phyloP scores from a whole-genome alignment of 2,888 invertebrate species.

The Merodon equestris region DNA sequence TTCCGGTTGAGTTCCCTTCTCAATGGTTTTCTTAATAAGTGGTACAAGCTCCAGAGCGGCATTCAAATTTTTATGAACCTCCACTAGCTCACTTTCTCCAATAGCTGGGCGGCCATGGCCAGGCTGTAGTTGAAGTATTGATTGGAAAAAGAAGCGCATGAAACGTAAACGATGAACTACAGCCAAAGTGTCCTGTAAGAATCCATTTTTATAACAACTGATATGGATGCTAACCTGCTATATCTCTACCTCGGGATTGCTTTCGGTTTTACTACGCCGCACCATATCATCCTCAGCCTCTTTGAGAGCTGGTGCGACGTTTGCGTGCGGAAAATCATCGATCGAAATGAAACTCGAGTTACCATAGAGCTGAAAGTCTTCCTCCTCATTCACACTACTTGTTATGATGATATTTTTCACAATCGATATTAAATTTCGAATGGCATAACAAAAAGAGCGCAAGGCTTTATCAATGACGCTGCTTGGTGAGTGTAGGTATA shows the following conservation, averaged over 20 bases:
- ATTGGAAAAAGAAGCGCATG: slow-evolving; percentile 91
- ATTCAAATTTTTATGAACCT: slow-evolving; percentile 89
- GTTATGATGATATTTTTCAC: slow-evolving; percentile 93
- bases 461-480: slow-evolving; percentile 89
- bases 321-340: slow-evolving; percentile 89
- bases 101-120: slow-evolving; percentile 78
- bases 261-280: slow-evolving; percentile 81
- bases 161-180: slow-evolving; percentile 91
- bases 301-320: slow-evolving; percentile 89
- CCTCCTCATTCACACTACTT: slow-evolving; percentile 94
- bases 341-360: slow-evolving; percentile 89
- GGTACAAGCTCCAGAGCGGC: slow-evolving; percentile 91
- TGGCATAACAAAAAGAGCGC: slow-evolving; percentile 91
- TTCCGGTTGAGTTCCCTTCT: slow-evolving; percentile 86
- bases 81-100: slow-evolving; percentile 80
- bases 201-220: too few relatives aligned
- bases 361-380: slow-evolving; percentile 95
- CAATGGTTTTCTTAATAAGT: slow-evolving; percentile 87
- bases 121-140: slow-evolving; percentile 80
- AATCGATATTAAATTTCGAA: slow-evolving; percentile 93
- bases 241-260: slow-evolving; percentile 80
- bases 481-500: slow-evolving; percentile 95
- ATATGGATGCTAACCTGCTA: too few relatives aligned
- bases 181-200: slow-evolving; percentile 81
- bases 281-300: slow-evolving; percentile 94